Percentiles rank a stretch among this genome's conserved stretches.
These are phyloP conservation scores for Archaeoteleia sp. DNA, from an alignment of 2,888 invertebrate species.

Conservation along the genomic window DNA sequence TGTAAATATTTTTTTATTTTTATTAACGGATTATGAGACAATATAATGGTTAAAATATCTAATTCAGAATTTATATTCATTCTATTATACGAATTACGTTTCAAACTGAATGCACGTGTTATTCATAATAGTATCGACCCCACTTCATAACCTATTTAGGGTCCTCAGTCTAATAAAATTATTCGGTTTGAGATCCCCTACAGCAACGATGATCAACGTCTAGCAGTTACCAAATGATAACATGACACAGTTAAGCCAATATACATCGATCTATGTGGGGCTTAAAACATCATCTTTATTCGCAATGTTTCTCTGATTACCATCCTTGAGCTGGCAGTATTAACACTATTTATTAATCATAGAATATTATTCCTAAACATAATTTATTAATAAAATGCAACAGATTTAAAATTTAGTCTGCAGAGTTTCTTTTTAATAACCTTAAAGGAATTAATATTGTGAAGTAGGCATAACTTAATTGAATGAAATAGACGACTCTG, in stretches of 20 bases:
- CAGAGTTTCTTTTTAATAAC: no score
- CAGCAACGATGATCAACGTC: constrained; percentile 63
- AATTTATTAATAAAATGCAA: no score
- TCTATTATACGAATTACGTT: constrained; percentile 31
- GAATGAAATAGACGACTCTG: no score
- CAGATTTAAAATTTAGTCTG: no score
- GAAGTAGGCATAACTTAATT: no score
- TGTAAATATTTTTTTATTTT: no score
- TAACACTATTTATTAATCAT: background rate
- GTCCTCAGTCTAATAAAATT: constrained; percentile 70
- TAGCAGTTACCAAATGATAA: constrained; percentile 67
- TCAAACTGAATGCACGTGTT: constrained; percentile 51
- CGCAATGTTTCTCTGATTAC: background rate
- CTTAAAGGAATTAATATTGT: no score
- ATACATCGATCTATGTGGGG: constrained; percentile 47
- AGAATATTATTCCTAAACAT: no score
- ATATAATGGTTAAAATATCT: background rate
- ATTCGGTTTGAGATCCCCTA: constrained; percentile 70
- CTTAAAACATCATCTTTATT: constrained; percentile 23
- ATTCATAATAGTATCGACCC: constrained; percentile 51
- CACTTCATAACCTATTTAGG: constrained; percentile 53
- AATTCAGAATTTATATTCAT: background rate
- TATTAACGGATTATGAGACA: no score
- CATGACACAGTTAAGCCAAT: constrained; percentile 62
- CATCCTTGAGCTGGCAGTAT: background rate